Percentiles rank a stretch among this genome's conserved stretches.
Evolutionary conservation across 2,888 invertebrate species (phyloP).

Genomic region (Drosophila mercatorum): DNA sequence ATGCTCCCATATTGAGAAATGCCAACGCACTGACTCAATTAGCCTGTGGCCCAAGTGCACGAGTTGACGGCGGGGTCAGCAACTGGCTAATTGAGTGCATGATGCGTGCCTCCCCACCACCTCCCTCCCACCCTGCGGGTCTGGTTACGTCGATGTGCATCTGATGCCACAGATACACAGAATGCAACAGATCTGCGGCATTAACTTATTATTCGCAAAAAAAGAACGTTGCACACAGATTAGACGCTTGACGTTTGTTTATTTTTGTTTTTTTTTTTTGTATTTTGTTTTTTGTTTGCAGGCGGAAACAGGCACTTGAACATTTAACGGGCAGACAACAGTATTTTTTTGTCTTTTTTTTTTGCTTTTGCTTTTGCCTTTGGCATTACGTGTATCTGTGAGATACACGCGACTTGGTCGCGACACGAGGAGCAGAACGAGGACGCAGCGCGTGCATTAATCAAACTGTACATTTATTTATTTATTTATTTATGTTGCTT

Average conservation of each 20-base stretch:
- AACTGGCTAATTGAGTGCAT: conserved; percentile 50
- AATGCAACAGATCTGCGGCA: conserved; percentile 30
- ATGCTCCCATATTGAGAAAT: conserved; percentile 31
- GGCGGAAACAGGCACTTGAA: conserved; percentile 71
- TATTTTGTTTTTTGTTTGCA: conserved; percentile 19
- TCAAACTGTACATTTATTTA: conserved; percentile 34
- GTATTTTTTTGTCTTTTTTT: background rate
- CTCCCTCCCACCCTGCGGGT: background rate
- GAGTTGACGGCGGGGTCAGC: conserved; percentile 7
- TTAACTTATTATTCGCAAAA: conserved; percentile 31
- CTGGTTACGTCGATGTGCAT: conserved; percentile 28
- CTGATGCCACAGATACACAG: conserved; percentile 7
- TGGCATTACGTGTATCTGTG: conserved; percentile 41
- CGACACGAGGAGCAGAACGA: conserved; percentile 42
- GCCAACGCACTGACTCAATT: conserved; percentile 29
- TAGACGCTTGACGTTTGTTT: conserved; percentile 20
- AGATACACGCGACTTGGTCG: conserved; percentile 43
- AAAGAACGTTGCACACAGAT: conserved; percentile 28
- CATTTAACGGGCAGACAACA: conserved; percentile 28
- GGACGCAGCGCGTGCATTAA: conserved; percentile 19
- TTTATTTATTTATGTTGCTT: too few species aligned
- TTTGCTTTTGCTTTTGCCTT: background rate
- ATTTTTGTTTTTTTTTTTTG: background rate
- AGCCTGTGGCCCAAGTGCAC: conserved; percentile 14
- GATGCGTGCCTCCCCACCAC: background rate